Conservation (phyloP, 2,888 invertebrate species). For the Sphaerophoria taeniata region DNA sequence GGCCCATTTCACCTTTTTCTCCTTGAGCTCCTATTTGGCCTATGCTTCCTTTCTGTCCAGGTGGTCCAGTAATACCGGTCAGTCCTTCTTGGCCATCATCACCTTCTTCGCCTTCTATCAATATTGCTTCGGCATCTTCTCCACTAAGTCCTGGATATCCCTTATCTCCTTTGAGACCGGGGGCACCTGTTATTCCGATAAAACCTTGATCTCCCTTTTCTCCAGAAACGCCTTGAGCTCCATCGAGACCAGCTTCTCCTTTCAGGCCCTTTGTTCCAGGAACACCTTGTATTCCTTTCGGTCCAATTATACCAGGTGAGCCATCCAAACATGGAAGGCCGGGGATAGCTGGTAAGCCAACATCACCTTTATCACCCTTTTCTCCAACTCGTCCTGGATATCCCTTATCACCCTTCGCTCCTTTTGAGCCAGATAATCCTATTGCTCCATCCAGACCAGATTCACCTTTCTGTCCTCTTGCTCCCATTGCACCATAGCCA, state of each 20-base stretch:
- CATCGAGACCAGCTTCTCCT: slow-evolving; percentile 90
- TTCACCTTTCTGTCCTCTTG: slow-evolving; percentile 89
- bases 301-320: slow-evolving; percentile 85
- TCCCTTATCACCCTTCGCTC: slow-evolving; percentile 86
- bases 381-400: slow-evolving; percentile 82
- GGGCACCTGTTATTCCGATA: slow-evolving; percentile 87
- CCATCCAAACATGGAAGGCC: slow-evolving; percentile 88
- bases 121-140: slow-evolving; percentile 84
- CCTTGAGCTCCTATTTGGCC: slow-evolving; percentile 85
- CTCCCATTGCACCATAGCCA: slow-evolving; percentile 86
- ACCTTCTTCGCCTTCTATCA: slow-evolving; percentile 90
- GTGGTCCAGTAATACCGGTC: slow-evolving; percentile 85
- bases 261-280: slow-evolving; percentile 81
- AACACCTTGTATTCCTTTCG: slow-evolving; percentile 85
- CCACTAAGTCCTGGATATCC: slow-evolving; percentile 90
- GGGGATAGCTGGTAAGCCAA: slow-evolving; percentile 85
- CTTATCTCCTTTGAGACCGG: slow-evolving; percentile 84
- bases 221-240: slow-evolving; percentile 80
- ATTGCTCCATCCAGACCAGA: slow-evolving; percentile 87
- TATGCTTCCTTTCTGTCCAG: slow-evolving; percentile 84
- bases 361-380: slow-evolving; percentile 86
- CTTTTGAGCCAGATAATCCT: slow-evolving; percentile 85
- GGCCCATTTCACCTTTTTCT: slow-evolving; percentile 86
- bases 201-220: slow-evolving; percentile 86
- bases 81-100: slow-evolving; percentile 88